A percentile compares a stretch with the other conserved stretches of the same genome.
Evolutionary conservation across 2,888 invertebrate genomes (phyloP).

Genomic region (Drosophila ustulata): DNA sequence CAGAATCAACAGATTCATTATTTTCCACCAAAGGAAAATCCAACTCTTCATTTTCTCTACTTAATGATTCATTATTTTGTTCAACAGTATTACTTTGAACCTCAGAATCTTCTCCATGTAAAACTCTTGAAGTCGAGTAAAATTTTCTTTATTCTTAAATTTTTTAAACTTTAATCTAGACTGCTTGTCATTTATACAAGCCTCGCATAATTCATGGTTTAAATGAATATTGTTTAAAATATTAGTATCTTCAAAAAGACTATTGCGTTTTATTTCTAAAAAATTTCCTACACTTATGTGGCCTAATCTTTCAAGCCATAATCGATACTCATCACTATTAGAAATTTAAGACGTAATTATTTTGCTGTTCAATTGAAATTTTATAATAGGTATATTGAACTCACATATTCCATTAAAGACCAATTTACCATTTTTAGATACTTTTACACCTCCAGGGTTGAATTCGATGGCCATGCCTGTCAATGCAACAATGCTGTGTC

Average conservation of each 20-base stretch:
- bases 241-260: slow-evolving; percentile 42
- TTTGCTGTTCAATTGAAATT: not conserved
- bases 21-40: not conserved
- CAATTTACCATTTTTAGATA: slow-evolving; percentile 28
- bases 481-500: slow-evolving; percentile 7
- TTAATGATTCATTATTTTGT: slow-evolving; percentile 9
- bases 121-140: slow-evolving; percentile 58
- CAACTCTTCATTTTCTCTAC: slow-evolving; percentile 17
- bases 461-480: slow-evolving; percentile 23
- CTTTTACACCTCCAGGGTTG: slow-evolving; percentile 15
- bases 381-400: no score
- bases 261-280: slow-evolving; percentile 47
- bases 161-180: slow-evolving; percentile 72
- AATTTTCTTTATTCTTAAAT: slow-evolving; percentile 61
- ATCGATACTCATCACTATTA: slow-evolving; percentile 20
- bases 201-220: no score
- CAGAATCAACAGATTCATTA: not conserved
- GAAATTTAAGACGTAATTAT: no score
- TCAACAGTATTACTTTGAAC: no score
- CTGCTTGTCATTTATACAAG: no score
- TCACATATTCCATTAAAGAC: no score
- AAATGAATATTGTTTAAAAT: slow-evolving; percentile 27
- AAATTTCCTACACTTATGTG: slow-evolving; percentile 50
- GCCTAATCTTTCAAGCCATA: slow-evolving; percentile 56
- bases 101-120: slow-evolving; percentile 39